Conservation (phyloP, 1,140 invertebrate genomes). For the Physella acuta region DNA sequence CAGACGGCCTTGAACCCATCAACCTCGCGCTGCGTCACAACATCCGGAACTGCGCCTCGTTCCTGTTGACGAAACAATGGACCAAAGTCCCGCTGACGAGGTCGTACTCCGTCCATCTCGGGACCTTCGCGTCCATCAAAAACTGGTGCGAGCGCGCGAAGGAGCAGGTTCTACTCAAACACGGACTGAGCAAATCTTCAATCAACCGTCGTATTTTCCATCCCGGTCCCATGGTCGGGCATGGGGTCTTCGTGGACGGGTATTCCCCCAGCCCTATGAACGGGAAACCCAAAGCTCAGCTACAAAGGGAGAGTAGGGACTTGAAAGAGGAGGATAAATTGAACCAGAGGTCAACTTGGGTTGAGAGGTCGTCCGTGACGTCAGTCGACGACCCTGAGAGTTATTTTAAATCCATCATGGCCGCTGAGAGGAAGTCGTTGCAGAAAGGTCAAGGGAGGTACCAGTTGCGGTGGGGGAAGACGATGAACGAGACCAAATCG, state of each 20-base stretch:
- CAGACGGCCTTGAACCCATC: conserved; percentile 49
- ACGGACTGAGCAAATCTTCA: conserved; percentile 47
- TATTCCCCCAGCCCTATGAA: conserved; percentile 52
- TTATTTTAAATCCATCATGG: background rate
- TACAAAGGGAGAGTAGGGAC: conserved; percentile 32
- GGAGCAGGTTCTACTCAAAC: conserved; percentile 46
- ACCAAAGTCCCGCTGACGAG: conserved; percentile 47
- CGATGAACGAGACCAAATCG: background rate
- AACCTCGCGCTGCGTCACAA: conserved; percentile 53
- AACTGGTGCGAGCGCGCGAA: conserved; percentile 54
- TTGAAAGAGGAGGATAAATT: conserved; percentile 29
- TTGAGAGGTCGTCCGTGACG: conserved; percentile 1
- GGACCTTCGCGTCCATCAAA: conserved; percentile 47
- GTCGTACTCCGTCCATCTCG: conserved; percentile 47
- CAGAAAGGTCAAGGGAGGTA: background rate
- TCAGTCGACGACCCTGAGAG: background rate
- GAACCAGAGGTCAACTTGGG: conserved; percentile 25
- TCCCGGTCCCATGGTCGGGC: conserved; percentile 47
- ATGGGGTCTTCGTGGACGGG: conserved; percentile 50
- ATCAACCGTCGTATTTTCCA: conserved; percentile 44
- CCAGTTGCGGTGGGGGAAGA: background rate
- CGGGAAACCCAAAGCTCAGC: conserved; percentile 42
- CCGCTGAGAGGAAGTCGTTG: background rate
- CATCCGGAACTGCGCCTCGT: conserved; percentile 54
- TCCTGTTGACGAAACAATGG: conserved; percentile 58